These are phyloP conservation scores for Hypomecis punctinalis DNA, from an alignment of 2,888 invertebrate species.

Conservation along the genomic window DNA sequence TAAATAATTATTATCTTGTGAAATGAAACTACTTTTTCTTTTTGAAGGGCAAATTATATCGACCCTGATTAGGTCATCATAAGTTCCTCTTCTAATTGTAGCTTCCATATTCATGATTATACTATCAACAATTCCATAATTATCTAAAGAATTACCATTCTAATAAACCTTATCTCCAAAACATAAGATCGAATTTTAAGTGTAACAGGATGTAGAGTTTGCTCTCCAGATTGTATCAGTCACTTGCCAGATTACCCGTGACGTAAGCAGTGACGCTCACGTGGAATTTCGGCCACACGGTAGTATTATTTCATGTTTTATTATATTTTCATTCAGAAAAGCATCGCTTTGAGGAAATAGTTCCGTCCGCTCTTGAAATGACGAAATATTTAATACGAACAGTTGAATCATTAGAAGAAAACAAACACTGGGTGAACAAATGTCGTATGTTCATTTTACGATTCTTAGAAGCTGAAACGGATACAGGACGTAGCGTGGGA, in stretches of 20 bases:
- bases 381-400: not conserved
- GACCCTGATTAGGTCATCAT: too few relatives aligned
- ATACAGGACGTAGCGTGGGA: too few relatives aligned
- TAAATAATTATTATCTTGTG: too few relatives aligned
- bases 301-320: conserved; percentile 16
- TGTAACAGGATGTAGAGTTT: conserved; percentile 18
- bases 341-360: conserved; percentile 4
- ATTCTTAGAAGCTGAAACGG: too few relatives aligned
- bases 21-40: too few relatives aligned
- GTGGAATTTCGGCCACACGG: conserved; percentile 30
- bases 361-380: conserved; percentile 10
- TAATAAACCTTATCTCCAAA: conserved; percentile 1
- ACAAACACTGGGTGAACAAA: too few relatives aligned
- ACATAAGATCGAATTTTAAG: conserved; percentile 9
- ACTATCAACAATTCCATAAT: not conserved
- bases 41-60: too few relatives aligned
- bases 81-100: not conserved
- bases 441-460: too few relatives aligned
- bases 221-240: conserved; percentile 23
- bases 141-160: not conserved
- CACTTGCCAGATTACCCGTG: conserved; percentile 39
- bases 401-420: too few relatives aligned
- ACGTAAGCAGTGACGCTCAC: conserved; percentile 39
- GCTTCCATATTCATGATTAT: not conserved
- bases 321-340: conserved; percentile 11